Percentiles rank a stretch among this genome's conserved stretches.
phyloP scores from a whole-genome alignment of 1,140 invertebrate genomes.

The Drosophila gunungcola region DNA sequence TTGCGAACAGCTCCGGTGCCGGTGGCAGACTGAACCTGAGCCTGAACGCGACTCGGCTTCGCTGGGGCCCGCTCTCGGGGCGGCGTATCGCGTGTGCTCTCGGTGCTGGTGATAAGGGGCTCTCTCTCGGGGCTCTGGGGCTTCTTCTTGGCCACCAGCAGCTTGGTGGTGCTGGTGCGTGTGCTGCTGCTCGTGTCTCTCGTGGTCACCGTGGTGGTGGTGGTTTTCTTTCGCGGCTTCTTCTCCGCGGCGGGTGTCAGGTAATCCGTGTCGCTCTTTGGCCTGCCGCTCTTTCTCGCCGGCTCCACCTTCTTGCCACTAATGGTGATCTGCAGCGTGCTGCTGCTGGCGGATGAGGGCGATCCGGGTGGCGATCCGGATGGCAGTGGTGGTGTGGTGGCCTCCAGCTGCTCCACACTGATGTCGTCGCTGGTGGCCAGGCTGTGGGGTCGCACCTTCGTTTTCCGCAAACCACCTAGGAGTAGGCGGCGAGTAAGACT shows the following conservation, averaged over 20 bases:
- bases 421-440: conserved; percentile 61
- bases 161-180: conserved; percentile 69
- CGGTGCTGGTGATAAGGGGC: conserved; percentile 74
- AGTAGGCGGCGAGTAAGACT: conserved; percentile 69
- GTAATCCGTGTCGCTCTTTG: conserved; percentile 75
- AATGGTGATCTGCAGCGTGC: conserved; percentile 76
- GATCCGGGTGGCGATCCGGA: conserved; percentile 9
- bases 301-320: conserved; percentile 78
- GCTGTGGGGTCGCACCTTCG: conserved; percentile 71
- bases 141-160: conserved; percentile 66
- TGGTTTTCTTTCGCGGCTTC: conserved; percentile 35
- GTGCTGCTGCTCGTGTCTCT: conserved; percentile 51
- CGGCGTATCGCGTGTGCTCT: conserved; percentile 77
- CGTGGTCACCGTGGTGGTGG: conserved; percentile 52
- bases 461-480: conserved; percentile 58
- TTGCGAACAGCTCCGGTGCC: conserved; percentile 56
- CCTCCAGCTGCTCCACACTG: conserved; percentile 39
- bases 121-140: conserved; percentile 31
- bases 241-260: conserved; percentile 59
- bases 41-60: conserved; percentile 75
- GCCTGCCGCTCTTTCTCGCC: conserved; percentile 39
- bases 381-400: conserved; percentile 5
- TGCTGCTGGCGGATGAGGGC: conserved; percentile 38
- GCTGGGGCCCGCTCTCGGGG: conserved; percentile 78
- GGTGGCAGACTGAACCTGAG: conserved; percentile 43